Evolutionary conservation across 2,888 invertebrate genomes (phyloP).

Genomic region (Phaedon cochleariae): DNA sequence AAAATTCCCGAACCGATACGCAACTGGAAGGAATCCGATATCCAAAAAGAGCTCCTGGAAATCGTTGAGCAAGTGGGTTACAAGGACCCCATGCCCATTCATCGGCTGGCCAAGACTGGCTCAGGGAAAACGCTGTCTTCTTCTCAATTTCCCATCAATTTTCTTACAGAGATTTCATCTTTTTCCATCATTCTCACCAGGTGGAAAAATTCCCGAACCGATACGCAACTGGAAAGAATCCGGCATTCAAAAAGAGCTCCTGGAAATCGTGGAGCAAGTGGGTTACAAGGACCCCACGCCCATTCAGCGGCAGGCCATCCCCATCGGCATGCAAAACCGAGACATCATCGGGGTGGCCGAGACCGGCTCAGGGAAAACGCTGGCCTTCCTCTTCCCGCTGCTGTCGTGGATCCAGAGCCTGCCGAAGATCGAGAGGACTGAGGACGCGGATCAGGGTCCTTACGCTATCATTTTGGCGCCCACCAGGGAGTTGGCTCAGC

Average conservation of each 20-base stretch:
- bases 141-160: slow-evolving; percentile 97
- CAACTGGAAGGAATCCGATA: slow-evolving; percentile 92
- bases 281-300: slow-evolving; percentile 99
- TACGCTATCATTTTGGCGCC: slow-evolving; percentile 99
- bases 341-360: slow-evolving; percentile 97
- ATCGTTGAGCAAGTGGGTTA: slow-evolving; percentile 96
- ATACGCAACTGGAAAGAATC: slow-evolving; percentile 96
- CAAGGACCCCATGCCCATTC: slow-evolving; percentile 98
- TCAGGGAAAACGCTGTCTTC: slow-evolving; percentile 96
- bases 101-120: slow-evolving; percentile 98
- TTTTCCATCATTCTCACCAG: slow-evolving; percentile 54
- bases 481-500: slow-evolving; percentile 98
- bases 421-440: slow-evolving; percentile 92
- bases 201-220: slow-evolving; percentile 96
- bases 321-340: slow-evolving; percentile 93
- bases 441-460: slow-evolving; percentile 94
- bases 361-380: slow-evolving; percentile 96
- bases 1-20: slow-evolving; percentile 96
- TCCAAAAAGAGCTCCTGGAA: slow-evolving; percentile 89
- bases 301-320: slow-evolving; percentile 99
- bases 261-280: slow-evolving; percentile 92
- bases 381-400: slow-evolving; percentile 97
- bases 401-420: slow-evolving; percentile 97
- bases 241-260: slow-evolving; percentile 85
- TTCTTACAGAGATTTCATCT: too few relatives aligned